phyloP scores from a whole-genome alignment of 2,113 vertebrate genomes.

The Pelusios castaneus region DNA sequence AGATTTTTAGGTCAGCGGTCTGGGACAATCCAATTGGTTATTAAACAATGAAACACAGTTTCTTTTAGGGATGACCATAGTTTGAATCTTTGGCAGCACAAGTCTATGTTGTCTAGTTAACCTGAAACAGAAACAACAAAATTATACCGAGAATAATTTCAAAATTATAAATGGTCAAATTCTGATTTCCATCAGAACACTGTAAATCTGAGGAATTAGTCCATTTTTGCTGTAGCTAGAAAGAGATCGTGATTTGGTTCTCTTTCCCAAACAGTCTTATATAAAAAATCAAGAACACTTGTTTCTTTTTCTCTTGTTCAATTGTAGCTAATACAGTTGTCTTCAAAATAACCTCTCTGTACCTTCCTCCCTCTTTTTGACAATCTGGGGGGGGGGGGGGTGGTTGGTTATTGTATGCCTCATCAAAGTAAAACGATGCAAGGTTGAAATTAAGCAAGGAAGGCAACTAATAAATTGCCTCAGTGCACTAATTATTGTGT shows the following conservation, averaged over 20 bases:
- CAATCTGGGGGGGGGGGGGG: not conserved
- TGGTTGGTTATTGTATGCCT: not conserved
- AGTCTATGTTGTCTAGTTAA: not conserved
- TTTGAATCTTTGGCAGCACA: not conserved
- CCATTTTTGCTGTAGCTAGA: not conserved
- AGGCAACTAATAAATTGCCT: not conserved
- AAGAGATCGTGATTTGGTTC: not conserved
- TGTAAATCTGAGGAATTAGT: not conserved
- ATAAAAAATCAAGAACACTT: not conserved
- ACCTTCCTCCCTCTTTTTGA: not conserved
- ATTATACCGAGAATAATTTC: not conserved
- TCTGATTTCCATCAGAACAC: not conserved
- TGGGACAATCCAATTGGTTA: not conserved
- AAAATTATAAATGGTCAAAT: not conserved
- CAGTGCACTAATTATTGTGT: not conserved
- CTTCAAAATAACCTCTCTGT: conserved; percentile 1
- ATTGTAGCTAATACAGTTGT: not conserved
- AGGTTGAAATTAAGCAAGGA: not conserved
- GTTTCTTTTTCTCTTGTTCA: not conserved
- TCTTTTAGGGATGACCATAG: not conserved
- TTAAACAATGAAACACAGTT: not conserved
- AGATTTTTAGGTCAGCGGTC: not conserved
- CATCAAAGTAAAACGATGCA: not conserved
- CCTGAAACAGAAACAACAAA: not conserved
- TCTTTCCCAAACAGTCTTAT: not conserved